Conservation (phyloP, 2,797 vertebrate species). For the Cossypha caffra region DNA sequence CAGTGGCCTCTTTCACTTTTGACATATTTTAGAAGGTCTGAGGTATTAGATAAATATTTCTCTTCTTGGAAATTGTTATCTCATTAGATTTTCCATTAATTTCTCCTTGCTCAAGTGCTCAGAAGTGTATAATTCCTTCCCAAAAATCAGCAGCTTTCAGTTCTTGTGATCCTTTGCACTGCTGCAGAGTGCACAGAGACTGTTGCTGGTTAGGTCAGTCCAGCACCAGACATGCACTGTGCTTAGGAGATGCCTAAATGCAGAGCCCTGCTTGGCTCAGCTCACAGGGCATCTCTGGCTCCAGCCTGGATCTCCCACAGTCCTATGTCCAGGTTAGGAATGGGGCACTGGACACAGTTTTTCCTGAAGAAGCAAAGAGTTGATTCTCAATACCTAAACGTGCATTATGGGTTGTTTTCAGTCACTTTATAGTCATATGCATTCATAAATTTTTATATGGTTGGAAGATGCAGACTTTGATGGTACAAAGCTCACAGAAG, state of each 20-base stretch:
- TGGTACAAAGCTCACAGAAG: slow-evolving; percentile 65
- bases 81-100: slow-evolving; percentile 23
- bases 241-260: background rate
- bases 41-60: background rate
- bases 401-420: slow-evolving; percentile 60
- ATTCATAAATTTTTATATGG: slow-evolving; percentile 75
- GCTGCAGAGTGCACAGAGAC: background rate
- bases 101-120: slow-evolving; percentile 23
- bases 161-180: background rate
- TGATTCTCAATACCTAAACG: slow-evolving; percentile 46
- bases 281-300: background rate
- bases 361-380: slow-evolving; percentile 18
- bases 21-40: background rate
- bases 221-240: background rate
- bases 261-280: background rate
- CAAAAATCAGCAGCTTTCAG: background rate
- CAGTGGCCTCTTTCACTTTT: background rate
- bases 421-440: slow-evolving; percentile 69
- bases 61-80: background rate
- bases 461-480: slow-evolving; percentile 71
- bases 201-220: background rate
- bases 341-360: background rate
- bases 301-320: background rate
- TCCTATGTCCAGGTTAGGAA: background rate
- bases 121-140: background rate